Conservation (phyloP, 2,797 vertebrate species). For the Trichosurus vulpecula region DNA sequence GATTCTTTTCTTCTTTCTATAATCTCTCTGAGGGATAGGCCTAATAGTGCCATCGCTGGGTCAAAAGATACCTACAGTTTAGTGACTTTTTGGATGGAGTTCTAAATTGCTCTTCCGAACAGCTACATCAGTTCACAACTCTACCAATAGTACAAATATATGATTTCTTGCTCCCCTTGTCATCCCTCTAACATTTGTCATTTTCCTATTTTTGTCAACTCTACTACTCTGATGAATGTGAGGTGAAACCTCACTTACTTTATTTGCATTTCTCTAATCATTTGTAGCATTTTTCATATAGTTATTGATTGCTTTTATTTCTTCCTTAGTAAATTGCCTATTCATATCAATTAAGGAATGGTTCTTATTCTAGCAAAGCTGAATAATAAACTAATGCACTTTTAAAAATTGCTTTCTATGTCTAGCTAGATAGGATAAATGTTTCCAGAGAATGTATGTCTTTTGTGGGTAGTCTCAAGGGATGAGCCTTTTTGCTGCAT, state of each 20-base stretch:
- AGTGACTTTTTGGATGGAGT: neutral
- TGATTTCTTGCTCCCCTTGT: neutral
- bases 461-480: neutral
- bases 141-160: neutral
- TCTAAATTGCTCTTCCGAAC: neutral
- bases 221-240: neutral
- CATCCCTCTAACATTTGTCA: neutral
- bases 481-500: neutral
- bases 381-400: neutral
- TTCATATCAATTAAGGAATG: neutral
- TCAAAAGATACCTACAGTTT: neutral
- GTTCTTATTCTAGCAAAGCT: neutral
- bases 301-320: neutral
- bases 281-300: neutral
- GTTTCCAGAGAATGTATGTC: neutral
- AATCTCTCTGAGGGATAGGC: neutral
- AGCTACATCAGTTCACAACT: neutral
- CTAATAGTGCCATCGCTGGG: neutral
- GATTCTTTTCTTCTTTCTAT: neutral
- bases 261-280: neutral
- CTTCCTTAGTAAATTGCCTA: neutral
- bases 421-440: neutral
- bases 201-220: neutral
- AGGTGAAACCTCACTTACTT: neutral
- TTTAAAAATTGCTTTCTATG: neutral